Conservation (phyloP, 2,113 vertebrate species). For the Corythornis madagascariensis region DNA sequence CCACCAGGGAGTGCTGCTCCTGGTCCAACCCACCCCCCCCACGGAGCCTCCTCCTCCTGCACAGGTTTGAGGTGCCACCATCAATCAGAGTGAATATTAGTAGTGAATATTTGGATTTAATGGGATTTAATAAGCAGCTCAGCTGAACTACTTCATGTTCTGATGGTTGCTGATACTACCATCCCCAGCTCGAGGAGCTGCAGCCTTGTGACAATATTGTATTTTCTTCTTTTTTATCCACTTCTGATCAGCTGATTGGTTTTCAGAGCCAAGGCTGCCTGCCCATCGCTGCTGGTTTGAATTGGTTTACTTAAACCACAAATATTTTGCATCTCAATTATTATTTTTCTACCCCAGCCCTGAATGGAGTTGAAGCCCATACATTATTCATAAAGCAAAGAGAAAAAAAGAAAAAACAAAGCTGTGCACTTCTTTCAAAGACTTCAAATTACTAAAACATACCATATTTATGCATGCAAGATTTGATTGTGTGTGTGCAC, state of each 20-base stretch:
- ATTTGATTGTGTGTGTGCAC: constrained; percentile 59
- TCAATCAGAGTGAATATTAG: constrained; percentile 30
- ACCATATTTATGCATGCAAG: constrained; percentile 77
- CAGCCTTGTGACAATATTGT: constrained; percentile 36
- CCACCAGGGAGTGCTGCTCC: neutral
- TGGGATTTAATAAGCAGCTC: constrained; percentile 54
- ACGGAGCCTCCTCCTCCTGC: neutral
- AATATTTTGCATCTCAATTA: constrained; percentile 69
- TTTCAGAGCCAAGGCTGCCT: constrained; percentile 51
- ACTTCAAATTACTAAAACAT: constrained; percentile 72
- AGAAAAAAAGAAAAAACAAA: constrained; percentile 73
- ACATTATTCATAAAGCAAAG: constrained; percentile 78
- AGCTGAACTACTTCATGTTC: constrained; percentile 63
- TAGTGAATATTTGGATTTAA: constrained; percentile 57
- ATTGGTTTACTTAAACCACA: constrained; percentile 72
- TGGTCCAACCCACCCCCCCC: neutral
- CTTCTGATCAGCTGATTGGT: constrained; percentile 58
- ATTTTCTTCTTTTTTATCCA: neutral
- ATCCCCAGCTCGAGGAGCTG: constrained; percentile 13
- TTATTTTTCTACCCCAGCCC: constrained; percentile 67
- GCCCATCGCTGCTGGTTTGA: constrained; percentile 47
- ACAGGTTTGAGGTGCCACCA: neutral
- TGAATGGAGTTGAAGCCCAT: constrained; percentile 70
- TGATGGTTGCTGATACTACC: constrained; percentile 23
- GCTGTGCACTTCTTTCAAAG: constrained; percentile 72